These are phyloP conservation scores for Pachycephus smyrnensis DNA, from an alignment of 2,888 invertebrate species.

Conservation along the genomic window DNA sequence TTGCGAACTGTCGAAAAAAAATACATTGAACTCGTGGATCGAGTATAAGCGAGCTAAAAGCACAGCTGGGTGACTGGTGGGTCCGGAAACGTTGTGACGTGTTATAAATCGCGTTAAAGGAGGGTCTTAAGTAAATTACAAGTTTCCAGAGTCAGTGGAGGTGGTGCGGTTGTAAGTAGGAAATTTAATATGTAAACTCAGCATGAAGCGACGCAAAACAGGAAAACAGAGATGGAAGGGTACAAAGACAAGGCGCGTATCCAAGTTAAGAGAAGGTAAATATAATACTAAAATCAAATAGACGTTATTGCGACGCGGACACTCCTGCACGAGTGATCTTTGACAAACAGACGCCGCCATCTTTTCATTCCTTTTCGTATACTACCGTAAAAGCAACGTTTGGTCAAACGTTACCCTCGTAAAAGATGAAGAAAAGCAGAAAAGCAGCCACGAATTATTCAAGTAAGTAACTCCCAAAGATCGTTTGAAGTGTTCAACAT, in stretches of 20 bases:
- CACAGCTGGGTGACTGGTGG: neutral
- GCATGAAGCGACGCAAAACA: neutral
- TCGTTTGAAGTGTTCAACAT: neutral
- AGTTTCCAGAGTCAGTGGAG: constrained; percentile 36
- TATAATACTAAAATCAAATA: neutral
- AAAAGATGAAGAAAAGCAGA: neutral
- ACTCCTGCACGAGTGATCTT: neutral
- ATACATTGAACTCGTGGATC: too few relatives aligned
- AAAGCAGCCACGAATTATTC: neutral
- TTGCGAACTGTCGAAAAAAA: too few relatives aligned
- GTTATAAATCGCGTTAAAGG: constrained; percentile 1
- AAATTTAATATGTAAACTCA: constrained; percentile 31
- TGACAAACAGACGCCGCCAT: neutral
- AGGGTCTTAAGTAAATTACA: constrained; percentile 42
- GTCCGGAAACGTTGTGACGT: neutral
- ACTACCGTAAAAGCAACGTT: neutral
- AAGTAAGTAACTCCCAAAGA: neutral
- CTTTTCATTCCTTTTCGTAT: too few relatives aligned
- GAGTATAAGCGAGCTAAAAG: neutral
- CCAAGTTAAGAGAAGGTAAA: neutral
- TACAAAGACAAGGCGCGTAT: neutral
- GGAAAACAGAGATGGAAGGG: neutral
- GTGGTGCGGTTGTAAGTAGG: constrained; percentile 17
- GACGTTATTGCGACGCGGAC: neutral
- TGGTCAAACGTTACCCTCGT: neutral